These are phyloP conservation scores for Neopelma chrysocephalum DNA, from an alignment of 2,797 vertebrate species.

Conservation along the genomic window DNA sequence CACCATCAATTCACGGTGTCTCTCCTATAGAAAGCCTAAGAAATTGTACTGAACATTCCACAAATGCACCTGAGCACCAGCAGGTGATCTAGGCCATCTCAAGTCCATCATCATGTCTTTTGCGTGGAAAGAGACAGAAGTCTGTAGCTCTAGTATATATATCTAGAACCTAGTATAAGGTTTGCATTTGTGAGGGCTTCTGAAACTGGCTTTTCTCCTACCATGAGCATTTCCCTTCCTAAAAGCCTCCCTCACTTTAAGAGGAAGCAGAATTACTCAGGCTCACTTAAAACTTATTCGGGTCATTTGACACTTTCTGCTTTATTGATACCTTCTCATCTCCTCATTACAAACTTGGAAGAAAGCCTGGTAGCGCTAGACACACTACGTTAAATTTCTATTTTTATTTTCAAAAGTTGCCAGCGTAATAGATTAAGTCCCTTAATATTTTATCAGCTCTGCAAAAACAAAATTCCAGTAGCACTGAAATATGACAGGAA, in stretches of 20 bases:
- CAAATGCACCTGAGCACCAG: neutral
- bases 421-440: neutral
- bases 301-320: neutral
- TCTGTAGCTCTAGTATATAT: neutral
- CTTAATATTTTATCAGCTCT: neutral
- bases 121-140: rapidly evolving
- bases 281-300: neutral
- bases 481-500: slow-evolving; percentile 16
- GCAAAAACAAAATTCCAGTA: neutral
- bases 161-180: neutral
- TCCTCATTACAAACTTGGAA: slow-evolving; percentile 12
- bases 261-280: neutral
- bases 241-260: neutral
- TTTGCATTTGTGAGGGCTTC: neutral
- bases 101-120: neutral
- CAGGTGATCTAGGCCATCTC: neutral
- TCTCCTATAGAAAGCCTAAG: neutral
- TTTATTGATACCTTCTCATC: neutral
- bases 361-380: neutral
- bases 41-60: neutral
- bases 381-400: neutral
- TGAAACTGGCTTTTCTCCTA: neutral
- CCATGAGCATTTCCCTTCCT: neutral
- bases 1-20: rapidly evolving
- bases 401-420: slow-evolving; percentile 34